phyloP scores from a whole-genome alignment of 2,888 invertebrate genomes.

The Steinernema hermaphroditum region DNA sequence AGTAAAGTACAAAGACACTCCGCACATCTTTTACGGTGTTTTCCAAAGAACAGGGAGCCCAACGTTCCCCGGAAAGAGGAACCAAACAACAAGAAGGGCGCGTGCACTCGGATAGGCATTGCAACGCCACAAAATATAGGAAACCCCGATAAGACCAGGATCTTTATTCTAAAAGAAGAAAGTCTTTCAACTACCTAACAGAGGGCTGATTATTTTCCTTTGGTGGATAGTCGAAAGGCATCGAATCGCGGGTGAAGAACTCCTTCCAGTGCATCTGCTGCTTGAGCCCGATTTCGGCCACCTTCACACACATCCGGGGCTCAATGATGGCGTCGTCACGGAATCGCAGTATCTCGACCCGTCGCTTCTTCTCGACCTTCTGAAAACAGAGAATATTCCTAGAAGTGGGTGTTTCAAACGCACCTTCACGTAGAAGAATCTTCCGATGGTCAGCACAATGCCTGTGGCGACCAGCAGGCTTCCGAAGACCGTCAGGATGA shows the following conservation, averaged over 20 bases:
- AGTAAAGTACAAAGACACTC: neutral
- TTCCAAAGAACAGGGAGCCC: too few relatives aligned
- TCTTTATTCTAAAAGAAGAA: neutral
- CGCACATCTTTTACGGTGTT: too few relatives aligned
- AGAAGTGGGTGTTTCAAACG: too few relatives aligned
- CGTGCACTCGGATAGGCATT: too few relatives aligned
- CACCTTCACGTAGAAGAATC: neutral
- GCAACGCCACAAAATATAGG: too few relatives aligned
- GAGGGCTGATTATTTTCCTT: slow-evolving; percentile 19
- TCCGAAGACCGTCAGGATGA: neutral
- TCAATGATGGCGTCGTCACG: slow-evolving; percentile 25
- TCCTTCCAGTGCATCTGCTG: slow-evolving; percentile 28
- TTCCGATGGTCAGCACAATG: neutral
- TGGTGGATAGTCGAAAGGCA: slow-evolving; percentile 7
- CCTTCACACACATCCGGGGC: slow-evolving; percentile 12
- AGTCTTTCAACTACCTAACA: neutral
- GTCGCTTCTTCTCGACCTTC: neutral
- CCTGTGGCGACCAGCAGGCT: neutral
- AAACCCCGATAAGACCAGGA: neutral
- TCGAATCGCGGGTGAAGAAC: slow-evolving; percentile 15
- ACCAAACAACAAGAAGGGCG: too few relatives aligned
- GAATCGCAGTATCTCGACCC: neutral
- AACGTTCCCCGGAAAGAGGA: too few relatives aligned
- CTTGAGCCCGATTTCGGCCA: slow-evolving; percentile 22
- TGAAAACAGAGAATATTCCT: neutral